Evolutionary conservation across 2,797 vertebrate species (phyloP).

Genomic region (Octomys mimax): DNA sequence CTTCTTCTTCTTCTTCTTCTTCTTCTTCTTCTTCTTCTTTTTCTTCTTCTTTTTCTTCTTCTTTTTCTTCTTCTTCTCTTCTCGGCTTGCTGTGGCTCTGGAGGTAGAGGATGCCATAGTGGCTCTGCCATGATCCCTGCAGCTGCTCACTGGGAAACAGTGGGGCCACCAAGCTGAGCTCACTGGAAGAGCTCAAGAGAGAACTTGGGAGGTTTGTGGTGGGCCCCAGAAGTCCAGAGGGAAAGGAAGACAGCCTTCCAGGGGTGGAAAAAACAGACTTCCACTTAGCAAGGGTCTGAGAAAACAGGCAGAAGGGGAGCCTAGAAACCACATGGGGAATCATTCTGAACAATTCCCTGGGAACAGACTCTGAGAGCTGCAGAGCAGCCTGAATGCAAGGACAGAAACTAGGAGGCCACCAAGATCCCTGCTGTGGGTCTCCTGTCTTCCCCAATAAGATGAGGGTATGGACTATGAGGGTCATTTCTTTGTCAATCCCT

Average conservation of each 20-base stretch:
- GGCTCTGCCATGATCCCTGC: not conserved
- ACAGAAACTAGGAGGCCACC: not conserved
- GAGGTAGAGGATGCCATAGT: fast-evolving
- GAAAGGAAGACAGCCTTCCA: not conserved
- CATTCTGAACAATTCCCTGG: not conserved
- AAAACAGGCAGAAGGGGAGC: not conserved
- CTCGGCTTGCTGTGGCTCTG: not conserved
- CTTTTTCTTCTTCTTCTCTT: not conserved
- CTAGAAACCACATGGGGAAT: fast-evolving
- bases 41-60: too few species aligned
- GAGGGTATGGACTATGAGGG: not conserved
- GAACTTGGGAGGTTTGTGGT: not conserved
- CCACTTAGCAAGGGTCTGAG: not conserved
- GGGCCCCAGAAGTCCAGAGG: fast-evolving
- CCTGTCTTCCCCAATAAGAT: not conserved
- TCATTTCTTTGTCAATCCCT: not conserved
- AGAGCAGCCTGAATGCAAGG: not conserved
- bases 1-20: too few species aligned
- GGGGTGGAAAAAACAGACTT: not conserved
- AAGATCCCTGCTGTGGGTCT: not conserved
- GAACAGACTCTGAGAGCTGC: fast-evolving
- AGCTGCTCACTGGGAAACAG: not conserved
- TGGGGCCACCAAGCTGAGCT: fast-evolving
- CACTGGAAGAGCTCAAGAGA: fast-evolving
- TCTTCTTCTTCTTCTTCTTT: too few species aligned